A percentile compares a stretch with the other conserved stretches of the same genome.
Conservation (phyloP, 2,113 vertebrate genomes). For the Oreamnos americanus region DNA sequence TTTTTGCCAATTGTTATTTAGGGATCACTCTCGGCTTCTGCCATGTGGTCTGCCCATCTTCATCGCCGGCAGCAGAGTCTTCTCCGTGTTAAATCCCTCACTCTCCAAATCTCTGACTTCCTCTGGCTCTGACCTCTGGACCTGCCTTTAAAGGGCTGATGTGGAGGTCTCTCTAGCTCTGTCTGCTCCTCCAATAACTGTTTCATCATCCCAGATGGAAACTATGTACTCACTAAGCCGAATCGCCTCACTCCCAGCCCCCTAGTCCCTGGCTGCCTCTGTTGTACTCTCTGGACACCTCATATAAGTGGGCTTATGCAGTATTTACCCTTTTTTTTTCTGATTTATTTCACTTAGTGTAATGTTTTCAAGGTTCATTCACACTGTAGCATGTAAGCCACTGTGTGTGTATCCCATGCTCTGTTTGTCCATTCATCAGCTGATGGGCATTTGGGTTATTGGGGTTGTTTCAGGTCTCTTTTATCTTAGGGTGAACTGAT, state of each 20-base stretch:
- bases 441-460: not conserved
- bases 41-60: not conserved
- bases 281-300: not conserved
- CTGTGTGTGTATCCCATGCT: not conserved
- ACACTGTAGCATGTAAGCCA: not conserved
- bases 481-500: not conserved
- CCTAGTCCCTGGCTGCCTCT: not conserved
- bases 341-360: not conserved
- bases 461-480: not conserved
- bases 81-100: not conserved
- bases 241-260: not conserved
- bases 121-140: not conserved
- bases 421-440: not conserved
- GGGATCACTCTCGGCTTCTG: not conserved
- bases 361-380: not conserved
- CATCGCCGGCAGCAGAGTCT: not conserved
- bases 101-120: not conserved
- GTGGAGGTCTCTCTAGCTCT: not conserved
- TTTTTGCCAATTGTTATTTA: not conserved
- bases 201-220: not conserved
- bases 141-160: not conserved
- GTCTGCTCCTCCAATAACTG: not conserved
- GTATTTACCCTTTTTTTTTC: not conserved
- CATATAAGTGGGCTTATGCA: not conserved
- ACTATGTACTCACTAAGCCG: not conserved